phyloP scores from a whole-genome alignment of 1,140 invertebrate species.

The Hyles vespertilio region DNA sequence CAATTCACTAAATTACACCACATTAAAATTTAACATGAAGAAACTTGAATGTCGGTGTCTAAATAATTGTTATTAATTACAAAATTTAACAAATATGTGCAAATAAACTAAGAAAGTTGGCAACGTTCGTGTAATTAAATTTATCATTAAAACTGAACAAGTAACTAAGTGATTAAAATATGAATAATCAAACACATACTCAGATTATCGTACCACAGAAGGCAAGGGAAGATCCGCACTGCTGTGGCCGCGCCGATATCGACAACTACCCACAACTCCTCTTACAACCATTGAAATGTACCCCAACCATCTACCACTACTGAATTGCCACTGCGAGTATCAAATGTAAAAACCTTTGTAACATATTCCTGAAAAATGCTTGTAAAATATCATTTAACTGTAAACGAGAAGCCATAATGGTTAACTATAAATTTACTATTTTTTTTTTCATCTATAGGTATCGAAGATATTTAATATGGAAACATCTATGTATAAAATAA shows the following conservation, averaged over 20 bases:
- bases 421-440: conserved; percentile 63
- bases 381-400: neutral
- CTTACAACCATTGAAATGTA: conserved; percentile 52
- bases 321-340: neutral
- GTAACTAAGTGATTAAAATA: conserved; percentile 70
- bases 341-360: neutral
- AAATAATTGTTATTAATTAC: conserved; percentile 74
- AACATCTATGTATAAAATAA: conserved; percentile 59
- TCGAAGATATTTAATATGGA: conserved; percentile 39
- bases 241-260: conserved; percentile 33
- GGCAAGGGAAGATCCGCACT: conserved; percentile 33
- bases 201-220: conserved; percentile 36
- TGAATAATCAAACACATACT: conserved; percentile 65
- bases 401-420: conserved; percentile 30
- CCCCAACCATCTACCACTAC: too few relatives aligned
- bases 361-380: neutral
- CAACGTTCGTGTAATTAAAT: conserved; percentile 71
- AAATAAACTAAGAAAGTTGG: conserved; percentile 74
- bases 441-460: conserved; percentile 58
- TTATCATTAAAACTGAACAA: conserved; percentile 67
- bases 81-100: conserved; percentile 74
- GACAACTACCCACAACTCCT: conserved; percentile 29
- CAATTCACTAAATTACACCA: conserved; percentile 77
- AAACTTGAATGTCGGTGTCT: conserved; percentile 68
- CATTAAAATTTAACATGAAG: conserved; percentile 71